Evolutionary conservation across 1,140 invertebrate genomes (phyloP).

Genomic region (Copidosoma floridanum): DNA sequence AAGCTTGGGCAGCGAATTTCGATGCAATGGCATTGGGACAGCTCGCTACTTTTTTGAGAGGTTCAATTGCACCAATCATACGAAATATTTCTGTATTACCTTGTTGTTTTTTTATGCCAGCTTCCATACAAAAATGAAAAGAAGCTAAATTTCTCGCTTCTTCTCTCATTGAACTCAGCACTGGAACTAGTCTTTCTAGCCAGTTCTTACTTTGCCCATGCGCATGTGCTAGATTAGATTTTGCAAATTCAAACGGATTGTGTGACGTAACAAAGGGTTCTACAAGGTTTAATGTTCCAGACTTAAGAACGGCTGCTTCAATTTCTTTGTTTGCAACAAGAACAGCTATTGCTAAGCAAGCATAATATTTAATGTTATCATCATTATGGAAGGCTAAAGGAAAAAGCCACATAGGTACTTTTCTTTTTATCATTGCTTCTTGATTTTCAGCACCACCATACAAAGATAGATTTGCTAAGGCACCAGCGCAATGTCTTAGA

Average conservation of each 20-base stretch:
- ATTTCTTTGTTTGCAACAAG: conserved; percentile 98
- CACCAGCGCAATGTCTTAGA: conserved; percentile 90
- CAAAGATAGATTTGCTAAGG: conserved; percentile 92
- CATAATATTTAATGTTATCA: conserved; percentile 97
- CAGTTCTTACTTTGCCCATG: conserved; percentile 97
- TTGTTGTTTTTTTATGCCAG: conserved; percentile 95
- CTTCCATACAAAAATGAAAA: conserved; percentile 99
- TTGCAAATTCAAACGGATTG: conserved; percentile 93
- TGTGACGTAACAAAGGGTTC: conserved; percentile 94
- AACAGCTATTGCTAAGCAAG: conserved; percentile 94
- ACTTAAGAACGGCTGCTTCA: conserved; percentile 92
- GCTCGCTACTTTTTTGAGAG: conserved; percentile 93
- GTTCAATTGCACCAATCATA: conserved; percentile 93
- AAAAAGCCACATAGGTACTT: conserved; percentile 97
- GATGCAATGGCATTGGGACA: conserved; percentile 97
- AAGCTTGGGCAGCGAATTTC: conserved; percentile 93
- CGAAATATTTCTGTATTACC: conserved; percentile 91
- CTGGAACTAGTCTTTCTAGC: conserved; percentile 89
- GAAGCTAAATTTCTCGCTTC: conserved; percentile 95
- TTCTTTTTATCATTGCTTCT: conserved; percentile 94
- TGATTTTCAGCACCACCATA: conserved; percentile 97
- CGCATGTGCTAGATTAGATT: conserved; percentile 86
- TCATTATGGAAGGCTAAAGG: conserved; percentile 95
- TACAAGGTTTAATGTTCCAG: conserved; percentile 91
- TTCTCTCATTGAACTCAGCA: conserved; percentile 92